These are phyloP conservation scores for Enchytraeus crypticus DNA, from an alignment of 2,888 invertebrate species.

Conservation along the genomic window DNA sequence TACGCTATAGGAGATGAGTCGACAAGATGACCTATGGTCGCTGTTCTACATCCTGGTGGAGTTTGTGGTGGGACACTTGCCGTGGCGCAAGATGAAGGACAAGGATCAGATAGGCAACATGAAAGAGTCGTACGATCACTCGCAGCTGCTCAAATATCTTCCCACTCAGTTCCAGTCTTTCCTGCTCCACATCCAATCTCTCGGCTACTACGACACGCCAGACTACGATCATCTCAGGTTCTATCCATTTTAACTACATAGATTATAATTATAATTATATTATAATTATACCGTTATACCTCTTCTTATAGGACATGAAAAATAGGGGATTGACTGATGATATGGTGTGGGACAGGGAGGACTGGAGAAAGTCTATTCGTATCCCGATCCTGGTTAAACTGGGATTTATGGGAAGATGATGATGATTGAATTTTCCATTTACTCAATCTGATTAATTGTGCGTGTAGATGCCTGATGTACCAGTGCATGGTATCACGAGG, in stretches of 20 bases:
- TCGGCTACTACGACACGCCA: slow-evolving; percentile 90
- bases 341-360: no score
- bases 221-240: slow-evolving; percentile 83
- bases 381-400: no score
- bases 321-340: no score
- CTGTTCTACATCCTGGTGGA: slow-evolving; percentile 99
- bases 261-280: no score
- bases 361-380: no score
- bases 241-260: no score
- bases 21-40: slow-evolving; percentile 98
- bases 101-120: slow-evolving; percentile 89
- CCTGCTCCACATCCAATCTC: slow-evolving; percentile 76
- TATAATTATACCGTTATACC: no score
- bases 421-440: no score
- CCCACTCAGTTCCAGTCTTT: slow-evolving; percentile 85
- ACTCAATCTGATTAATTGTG: no score
- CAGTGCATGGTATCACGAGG: slow-evolving; percentile 85
- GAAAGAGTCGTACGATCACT: slow-evolving; percentile 95
- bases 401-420: no score
- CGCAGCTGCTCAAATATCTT: slow-evolving; percentile 79
- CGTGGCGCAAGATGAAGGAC: slow-evolving; percentile 96
- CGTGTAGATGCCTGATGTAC: slow-evolving; percentile 49
- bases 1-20: slow-evolving; percentile 79
- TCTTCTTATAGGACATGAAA: no score
- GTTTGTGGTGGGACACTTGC: slow-evolving; percentile 94